Percentiles rank a stretch among this genome's conserved stretches.
Conservation (phyloP, 2,888 invertebrate species). For the Villa cingulata region DNA sequence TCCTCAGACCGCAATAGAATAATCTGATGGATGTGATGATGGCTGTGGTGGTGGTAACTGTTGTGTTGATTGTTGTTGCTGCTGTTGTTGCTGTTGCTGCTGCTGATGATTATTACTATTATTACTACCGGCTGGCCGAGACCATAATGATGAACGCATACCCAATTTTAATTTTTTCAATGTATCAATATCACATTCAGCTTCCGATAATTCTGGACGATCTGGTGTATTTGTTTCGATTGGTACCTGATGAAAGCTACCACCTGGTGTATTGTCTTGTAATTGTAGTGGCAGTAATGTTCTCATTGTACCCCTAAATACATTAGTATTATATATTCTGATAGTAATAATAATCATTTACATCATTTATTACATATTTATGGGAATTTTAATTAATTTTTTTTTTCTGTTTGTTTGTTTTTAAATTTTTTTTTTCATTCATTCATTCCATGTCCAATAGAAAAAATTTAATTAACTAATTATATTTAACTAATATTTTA, state of each 20-base stretch:
- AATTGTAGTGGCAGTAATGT: constrained; percentile 50
- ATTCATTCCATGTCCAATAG: too few species aligned
- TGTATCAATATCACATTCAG: constrained; percentile 61
- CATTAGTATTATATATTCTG: too few species aligned
- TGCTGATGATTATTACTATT: constrained; percentile 28
- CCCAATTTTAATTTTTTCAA: constrained; percentile 58
- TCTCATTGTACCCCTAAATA: constrained; percentile 39
- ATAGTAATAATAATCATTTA: constrained; percentile 9
- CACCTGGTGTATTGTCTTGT: constrained; percentile 29
- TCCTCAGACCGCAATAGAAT: constrained; percentile 57
- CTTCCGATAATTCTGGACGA: constrained; percentile 51
- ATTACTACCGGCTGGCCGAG: constrained; percentile 40
- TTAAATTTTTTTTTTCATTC: too few species aligned
- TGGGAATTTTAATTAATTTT: too few species aligned
- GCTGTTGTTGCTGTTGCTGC: constrained; percentile 24
- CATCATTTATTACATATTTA: constrained; percentile 7
- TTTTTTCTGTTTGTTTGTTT: too few species aligned
- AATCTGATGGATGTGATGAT: constrained; percentile 51
- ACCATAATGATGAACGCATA: constrained; percentile 55
- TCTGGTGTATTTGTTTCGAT: constrained; percentile 23
- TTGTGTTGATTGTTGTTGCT: constrained; percentile 14
- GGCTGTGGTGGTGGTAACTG: constrained; percentile 34
- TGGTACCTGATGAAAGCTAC: constrained; percentile 25
- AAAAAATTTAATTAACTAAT: too few species aligned
- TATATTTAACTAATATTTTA: too few species aligned